Conservation (phyloP, 2,888 invertebrate species). For the Ethmia dodecea region DNA sequence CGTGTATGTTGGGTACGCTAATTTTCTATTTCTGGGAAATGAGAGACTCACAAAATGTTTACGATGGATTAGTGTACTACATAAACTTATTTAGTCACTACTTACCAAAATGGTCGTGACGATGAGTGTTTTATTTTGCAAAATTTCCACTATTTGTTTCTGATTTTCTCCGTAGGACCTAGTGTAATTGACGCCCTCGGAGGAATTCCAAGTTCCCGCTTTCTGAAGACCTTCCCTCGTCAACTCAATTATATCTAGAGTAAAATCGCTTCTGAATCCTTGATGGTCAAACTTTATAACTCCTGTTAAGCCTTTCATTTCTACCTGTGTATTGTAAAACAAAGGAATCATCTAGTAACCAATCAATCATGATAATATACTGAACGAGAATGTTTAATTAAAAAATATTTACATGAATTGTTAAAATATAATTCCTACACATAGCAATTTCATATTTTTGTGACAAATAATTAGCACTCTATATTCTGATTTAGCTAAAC, state of each 20-base stretch:
- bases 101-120: constrained; percentile 95
- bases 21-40: constrained; percentile 48
- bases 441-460: too few relatives aligned
- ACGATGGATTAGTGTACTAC: constrained; percentile 32
- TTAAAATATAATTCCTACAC: too few relatives aligned
- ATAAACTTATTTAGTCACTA: constrained; percentile 25
- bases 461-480: too few relatives aligned
- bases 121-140: constrained; percentile 93
- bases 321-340: constrained; percentile 79
- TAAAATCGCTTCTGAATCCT: constrained; percentile 94
- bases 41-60: constrained; percentile 42
- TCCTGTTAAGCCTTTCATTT: constrained; percentile 95
- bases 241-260: constrained; percentile 93
- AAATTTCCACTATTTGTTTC: constrained; percentile 91
- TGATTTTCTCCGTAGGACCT: constrained; percentile 91
- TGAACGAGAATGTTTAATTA: too few relatives aligned
- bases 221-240: constrained; percentile 89
- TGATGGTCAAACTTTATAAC: constrained; percentile 95
- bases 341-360: constrained; percentile 1
- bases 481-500: too few relatives aligned
- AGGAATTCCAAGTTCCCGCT: constrained; percentile 93
- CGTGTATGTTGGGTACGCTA: constrained; percentile 37
- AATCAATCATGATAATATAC: too few relatives aligned
- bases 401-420: too few relatives aligned
- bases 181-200: constrained; percentile 92